These are phyloP conservation scores for Sisyra terminalis DNA, from an alignment of 2,888 invertebrate genomes.

Conservation along the genomic window DNA sequence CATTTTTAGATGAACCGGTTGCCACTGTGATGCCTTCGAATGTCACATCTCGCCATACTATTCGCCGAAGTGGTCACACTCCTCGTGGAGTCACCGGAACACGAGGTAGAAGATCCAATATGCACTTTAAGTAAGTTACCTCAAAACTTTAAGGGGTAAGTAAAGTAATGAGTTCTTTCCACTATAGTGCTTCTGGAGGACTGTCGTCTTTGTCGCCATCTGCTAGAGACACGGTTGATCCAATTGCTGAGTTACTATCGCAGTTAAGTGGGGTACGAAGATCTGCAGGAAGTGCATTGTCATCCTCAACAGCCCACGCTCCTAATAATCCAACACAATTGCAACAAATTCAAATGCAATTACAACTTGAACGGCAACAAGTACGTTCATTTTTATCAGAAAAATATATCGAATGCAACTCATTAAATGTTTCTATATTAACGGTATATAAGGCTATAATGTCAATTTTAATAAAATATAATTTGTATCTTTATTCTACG, in stretches of 20 bases:
- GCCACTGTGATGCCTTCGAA: conserved; percentile 36
- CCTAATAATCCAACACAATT: conserved; percentile 57
- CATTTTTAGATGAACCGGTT: conserved; percentile 83
- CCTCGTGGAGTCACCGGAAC: conserved; percentile 54
- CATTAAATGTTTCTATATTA: too few relatives aligned
- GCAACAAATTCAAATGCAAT: conserved; percentile 90
- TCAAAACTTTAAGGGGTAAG: too few relatives aligned
- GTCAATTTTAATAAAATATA: too few relatives aligned
- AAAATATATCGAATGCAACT: too few relatives aligned
- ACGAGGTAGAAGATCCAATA: conserved; percentile 75
- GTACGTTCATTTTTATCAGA: too few relatives aligned
- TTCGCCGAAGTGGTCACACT: conserved; percentile 26
- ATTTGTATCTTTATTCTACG: too few relatives aligned
- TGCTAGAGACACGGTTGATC: conserved; percentile 87
- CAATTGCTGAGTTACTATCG: conserved; percentile 88
- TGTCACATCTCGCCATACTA: conserved; percentile 25
- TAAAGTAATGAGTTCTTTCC: neutral
- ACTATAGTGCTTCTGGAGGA: conserved; percentile 63
- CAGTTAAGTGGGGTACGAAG: conserved; percentile 89
- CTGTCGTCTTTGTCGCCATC: conserved; percentile 75
- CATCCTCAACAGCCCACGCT: conserved; percentile 35
- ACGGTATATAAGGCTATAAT: too few relatives aligned
- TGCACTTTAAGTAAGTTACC: conserved; percentile 78
- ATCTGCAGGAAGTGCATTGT: conserved; percentile 33
- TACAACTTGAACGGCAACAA: conserved; percentile 81